Percentiles rank a stretch among this genome's conserved stretches.
Evolutionary conservation across 2,113 vertebrate genomes (phyloP).

Genomic region (Stictonetta naevosa): DNA sequence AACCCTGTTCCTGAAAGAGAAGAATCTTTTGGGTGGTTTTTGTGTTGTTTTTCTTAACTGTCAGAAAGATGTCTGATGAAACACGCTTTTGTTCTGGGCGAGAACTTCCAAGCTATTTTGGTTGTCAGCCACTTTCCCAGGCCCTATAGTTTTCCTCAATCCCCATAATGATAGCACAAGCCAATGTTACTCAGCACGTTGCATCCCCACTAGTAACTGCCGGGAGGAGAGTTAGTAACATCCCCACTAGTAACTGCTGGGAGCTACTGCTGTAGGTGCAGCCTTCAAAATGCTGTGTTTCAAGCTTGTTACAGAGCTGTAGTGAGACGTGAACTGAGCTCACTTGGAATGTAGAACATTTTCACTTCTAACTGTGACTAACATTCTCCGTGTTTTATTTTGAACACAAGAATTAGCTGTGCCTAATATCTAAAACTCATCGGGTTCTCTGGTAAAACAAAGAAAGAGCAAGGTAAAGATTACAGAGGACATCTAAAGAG

Average conservation of each 20-base stretch:
- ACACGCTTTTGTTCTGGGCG: not conserved
- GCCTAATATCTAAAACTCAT: not conserved
- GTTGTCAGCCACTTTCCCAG: not conserved
- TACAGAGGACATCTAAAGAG: not conserved
- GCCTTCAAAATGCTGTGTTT: not conserved
- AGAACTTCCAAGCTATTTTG: not conserved
- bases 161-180: not conserved
- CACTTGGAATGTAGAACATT: not conserved
- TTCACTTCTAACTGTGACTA: not conserved
- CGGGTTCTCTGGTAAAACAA: not conserved
- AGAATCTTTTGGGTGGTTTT: not conserved
- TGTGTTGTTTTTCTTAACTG: not conserved
- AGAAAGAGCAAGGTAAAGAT: not conserved
- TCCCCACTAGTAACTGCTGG: too few species aligned
- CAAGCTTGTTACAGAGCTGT: not conserved
- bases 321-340: not conserved
- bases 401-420: not conserved
- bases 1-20: not conserved
- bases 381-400: not conserved
- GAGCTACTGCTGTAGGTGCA: not conserved
- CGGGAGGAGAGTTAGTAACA: too few species aligned
- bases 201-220: too few species aligned
- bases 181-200: not conserved
- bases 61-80: not conserved
- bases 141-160: not conserved